Evolutionary conservation across 2,888 invertebrate species (phyloP).

Genomic region (Drosophila fungiperda): DNA sequence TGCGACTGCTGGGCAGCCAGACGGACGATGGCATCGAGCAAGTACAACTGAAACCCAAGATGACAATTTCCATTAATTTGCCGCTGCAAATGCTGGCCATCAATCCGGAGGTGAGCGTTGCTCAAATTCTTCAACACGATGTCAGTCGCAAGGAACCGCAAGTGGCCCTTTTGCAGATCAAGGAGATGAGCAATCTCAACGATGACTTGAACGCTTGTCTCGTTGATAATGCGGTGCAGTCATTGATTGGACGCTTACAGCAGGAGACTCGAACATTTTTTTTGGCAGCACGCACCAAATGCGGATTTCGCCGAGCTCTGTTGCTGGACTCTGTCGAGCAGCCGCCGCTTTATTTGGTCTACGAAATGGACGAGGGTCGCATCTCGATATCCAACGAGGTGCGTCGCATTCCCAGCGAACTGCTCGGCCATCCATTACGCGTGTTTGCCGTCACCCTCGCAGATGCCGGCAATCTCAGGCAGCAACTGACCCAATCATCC

Average conservation of each 20-base stretch:
- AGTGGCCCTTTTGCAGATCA: constrained; percentile 45
- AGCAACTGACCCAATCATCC: background rate
- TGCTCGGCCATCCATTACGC: constrained; percentile 19
- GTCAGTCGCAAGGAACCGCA: constrained; percentile 17
- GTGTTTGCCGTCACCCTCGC: constrained; percentile 41
- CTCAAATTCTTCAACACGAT: constrained; percentile 20
- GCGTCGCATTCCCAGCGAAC: constrained; percentile 47
- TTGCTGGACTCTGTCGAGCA: constrained; percentile 45
- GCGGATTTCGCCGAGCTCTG: constrained; percentile 56
- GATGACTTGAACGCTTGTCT: constrained; percentile 31
- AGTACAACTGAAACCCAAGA: constrained; percentile 39
- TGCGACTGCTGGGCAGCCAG: constrained; percentile 44
- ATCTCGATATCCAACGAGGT: constrained; percentile 48
- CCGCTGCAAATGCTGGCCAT: constrained; percentile 41
- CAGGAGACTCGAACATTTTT: constrained; percentile 11
- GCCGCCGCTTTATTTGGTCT: constrained; percentile 43
- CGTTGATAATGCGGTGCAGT: background rate
- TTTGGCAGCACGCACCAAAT: constrained; percentile 46
- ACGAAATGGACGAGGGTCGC: constrained; percentile 64
- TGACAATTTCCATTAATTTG: constrained; percentile 39
- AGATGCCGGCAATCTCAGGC: background rate
- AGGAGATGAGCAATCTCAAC: constrained; percentile 32
- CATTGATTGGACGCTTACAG: constrained; percentile 4
- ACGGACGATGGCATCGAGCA: constrained; percentile 40
- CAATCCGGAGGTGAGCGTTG: constrained; percentile 34